Base-by-base conservation (phyloP, 2,797 vertebrate genomes). In the Oreonectes daqikongensis region DNA sequence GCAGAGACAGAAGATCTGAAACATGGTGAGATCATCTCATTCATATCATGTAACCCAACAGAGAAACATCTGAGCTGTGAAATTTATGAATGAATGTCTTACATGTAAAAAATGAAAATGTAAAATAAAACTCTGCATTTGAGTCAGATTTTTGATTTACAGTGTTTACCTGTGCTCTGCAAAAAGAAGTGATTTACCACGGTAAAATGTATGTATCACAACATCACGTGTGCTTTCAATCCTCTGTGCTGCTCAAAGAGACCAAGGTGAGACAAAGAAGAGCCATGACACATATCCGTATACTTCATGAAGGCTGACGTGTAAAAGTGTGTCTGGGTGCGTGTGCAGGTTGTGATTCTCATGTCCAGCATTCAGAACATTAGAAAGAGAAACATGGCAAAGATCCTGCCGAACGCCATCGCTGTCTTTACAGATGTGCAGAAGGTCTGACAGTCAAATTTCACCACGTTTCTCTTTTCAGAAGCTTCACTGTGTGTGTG, bases 81-180 rank as follows among this genome's bases (percentile, higher is more conserved):
- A 9, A 12, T 8, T 35, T n/a, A n/a, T n/a, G n/a, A 7, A 35
- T 35, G 6, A 35, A 35, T 8, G 2, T 35, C 32, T 35, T 8
- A 35, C 1, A 40, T 40, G 40, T 14, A 40, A 46, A 17, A 46
- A 46, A 5, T 32, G 6, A 32, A 44, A 44, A 1, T 11, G 12
- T 15, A 15, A 44, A 44, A 44, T 14, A 44, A 44, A 46, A 18
- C 12, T 46, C 15, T 50, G 2, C 18, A 26, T 55, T 26, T 55
- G 4, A 20, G 8, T 53, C 50, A 17, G 14, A 35, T 20, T 61
- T 4, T 20, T 0, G 30, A 10, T 32, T 14, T 44, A 79, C 66
- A 95, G 95, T 86, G 0, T 95, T 93, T 84, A 89, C 85, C 20
- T 96, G 95, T 26, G 90, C 94, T 44, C 86, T 96, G 85, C 94